Conservation (phyloP, 53 echinoderm and acorn worm genomes). For the Holothuria scabra region DNA sequence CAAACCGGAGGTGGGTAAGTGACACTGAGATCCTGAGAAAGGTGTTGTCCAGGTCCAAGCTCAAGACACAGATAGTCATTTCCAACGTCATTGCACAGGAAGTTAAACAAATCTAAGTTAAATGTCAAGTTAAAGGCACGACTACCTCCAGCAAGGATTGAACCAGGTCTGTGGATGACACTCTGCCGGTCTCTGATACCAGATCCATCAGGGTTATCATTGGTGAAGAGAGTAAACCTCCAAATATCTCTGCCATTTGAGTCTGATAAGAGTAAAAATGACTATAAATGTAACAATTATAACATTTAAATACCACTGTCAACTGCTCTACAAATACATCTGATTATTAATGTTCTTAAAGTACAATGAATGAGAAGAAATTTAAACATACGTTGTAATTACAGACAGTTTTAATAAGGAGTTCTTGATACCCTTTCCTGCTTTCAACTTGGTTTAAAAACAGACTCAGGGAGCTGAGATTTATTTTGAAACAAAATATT, state of each 20-base stretch:
- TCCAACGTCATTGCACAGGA: background rate
- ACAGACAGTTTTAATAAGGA: too few species aligned
- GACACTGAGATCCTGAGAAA: background rate
- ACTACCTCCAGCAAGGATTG: background rate
- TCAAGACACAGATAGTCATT: conserved; percentile 21
- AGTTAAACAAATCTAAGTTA: conserved; percentile 28
- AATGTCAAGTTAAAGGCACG: background rate
- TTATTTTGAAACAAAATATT: too few species aligned
- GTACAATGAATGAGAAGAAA: too few species aligned
- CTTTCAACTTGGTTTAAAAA: too few species aligned
- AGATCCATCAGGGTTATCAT: conserved; percentile 13
- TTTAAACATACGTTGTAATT: too few species aligned
- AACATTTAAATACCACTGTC: background rate
- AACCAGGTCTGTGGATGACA: background rate
- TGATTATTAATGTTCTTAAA: too few species aligned
- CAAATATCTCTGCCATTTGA: conserved; percentile 20
- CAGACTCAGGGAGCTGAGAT: too few species aligned
- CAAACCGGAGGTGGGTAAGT: background rate
- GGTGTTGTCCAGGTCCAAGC: background rate
- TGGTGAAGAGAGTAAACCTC: conserved; percentile 34
- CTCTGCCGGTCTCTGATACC: background rate
- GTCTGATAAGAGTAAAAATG: background rate
- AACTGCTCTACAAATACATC: too few species aligned
- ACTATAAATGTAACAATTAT: background rate
- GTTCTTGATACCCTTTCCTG: too few species aligned